Percentiles rank a stretch among this genome's conserved stretches.
Evolutionary conservation across 2,797 vertebrate species (phyloP).

Genomic region (Acanthopagrus latus): DNA sequence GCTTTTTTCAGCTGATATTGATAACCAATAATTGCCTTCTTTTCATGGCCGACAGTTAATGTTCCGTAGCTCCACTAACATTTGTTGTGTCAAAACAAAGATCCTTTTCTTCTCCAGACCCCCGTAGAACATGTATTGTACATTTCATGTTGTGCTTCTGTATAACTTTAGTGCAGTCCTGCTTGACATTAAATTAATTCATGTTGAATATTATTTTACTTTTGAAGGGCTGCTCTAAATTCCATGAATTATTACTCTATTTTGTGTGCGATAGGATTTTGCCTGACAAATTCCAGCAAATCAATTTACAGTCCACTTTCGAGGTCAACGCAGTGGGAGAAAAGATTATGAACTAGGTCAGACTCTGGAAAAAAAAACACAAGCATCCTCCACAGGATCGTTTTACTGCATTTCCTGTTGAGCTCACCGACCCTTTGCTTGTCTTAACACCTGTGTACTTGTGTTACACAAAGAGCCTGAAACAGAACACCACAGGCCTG

Average conservation of each 20-base stretch:
- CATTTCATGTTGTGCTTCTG: background rate
- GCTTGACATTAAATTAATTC: background rate
- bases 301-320: background rate
- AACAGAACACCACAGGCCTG: constrained; percentile 32
- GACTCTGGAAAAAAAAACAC: constrained; percentile 2
- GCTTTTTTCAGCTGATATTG: no score
- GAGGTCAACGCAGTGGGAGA: constrained; percentile 8
- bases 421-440: constrained; percentile 13
- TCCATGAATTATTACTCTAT: background rate
- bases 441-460: constrained; percentile 13
- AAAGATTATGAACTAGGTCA: constrained; percentile 39
- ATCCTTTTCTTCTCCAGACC: no score
- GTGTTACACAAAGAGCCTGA: constrained; percentile 25
- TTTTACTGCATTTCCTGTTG: constrained; percentile 41
- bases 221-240: background rate
- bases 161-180: background rate
- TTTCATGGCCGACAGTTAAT: no score
- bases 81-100: no score
- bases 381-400: constrained; percentile 26
- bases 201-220: background rate
- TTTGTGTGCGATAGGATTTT: background rate
- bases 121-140: no score
- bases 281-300: background rate
- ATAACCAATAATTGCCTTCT: no score
- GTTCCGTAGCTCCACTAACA: no score